Conservation (phyloP, 1,140 invertebrate genomes). For the Globodera ellingtonae region DNA sequence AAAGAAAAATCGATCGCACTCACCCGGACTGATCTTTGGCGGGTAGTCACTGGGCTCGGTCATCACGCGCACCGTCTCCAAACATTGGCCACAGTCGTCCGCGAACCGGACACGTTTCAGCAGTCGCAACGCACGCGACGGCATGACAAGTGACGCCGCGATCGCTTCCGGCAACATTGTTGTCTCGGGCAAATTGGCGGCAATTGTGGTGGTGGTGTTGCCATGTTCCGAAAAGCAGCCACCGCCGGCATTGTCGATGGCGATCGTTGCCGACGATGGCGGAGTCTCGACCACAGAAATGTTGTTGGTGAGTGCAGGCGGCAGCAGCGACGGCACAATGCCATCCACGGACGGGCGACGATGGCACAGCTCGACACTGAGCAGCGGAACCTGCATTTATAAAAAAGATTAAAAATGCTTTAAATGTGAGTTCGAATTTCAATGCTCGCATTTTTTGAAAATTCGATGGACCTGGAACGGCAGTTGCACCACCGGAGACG, state of each 20-base stretch:
- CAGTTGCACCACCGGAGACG: background rate
- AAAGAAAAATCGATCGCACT: slow-evolving; percentile 35
- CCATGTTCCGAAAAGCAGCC: background rate
- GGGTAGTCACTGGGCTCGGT: slow-evolving; percentile 87
- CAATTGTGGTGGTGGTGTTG: background rate
- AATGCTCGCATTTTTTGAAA: background rate
- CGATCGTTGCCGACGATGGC: background rate
- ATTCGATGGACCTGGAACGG: background rate
- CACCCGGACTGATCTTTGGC: slow-evolving; percentile 73
- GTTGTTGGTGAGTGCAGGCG: background rate
- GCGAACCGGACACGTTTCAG: slow-evolving; percentile 91
- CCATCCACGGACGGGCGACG: background rate
- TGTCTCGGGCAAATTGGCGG: background rate
- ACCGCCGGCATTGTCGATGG: background rate
- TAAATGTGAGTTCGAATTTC: background rate
- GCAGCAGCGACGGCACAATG: background rate
- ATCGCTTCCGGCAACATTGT: slow-evolving; percentile 19
- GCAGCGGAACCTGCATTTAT: background rate
- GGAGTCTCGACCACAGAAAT: background rate
- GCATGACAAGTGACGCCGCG: background rate
- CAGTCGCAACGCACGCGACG: background rate
- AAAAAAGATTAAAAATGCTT: background rate
- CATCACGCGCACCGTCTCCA: slow-evolving; percentile 82
- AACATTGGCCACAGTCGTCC: slow-evolving; percentile 82
- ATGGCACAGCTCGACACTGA: slow-evolving; percentile 4